Conservation (phyloP, 2,113 vertebrate genomes). For the Tachycineta bicolor region DNA sequence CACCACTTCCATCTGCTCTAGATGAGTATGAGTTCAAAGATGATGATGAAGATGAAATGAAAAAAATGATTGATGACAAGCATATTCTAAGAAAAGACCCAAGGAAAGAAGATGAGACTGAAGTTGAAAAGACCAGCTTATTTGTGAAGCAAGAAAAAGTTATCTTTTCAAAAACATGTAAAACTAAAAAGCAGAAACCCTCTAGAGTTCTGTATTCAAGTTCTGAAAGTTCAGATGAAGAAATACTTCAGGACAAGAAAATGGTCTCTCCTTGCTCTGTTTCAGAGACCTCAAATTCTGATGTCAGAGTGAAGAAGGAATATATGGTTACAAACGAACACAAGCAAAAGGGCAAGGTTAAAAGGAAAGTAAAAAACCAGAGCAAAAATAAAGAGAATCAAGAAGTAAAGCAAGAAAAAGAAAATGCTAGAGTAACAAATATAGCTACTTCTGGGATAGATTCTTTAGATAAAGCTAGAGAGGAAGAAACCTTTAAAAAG, state of each 20-base stretch:
- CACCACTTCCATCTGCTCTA: slow-evolving; percentile 81
- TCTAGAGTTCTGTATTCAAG: slow-evolving; percentile 88
- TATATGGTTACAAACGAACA: slow-evolving; percentile 78
- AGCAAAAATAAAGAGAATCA: slow-evolving; percentile 99
- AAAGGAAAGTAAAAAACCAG: slow-evolving; percentile 93
- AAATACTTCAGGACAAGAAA: slow-evolving; percentile 86
- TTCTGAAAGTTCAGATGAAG: slow-evolving; percentile 92
- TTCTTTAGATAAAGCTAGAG: slow-evolving; percentile 85
- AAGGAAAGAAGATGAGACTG: slow-evolving; percentile 86
- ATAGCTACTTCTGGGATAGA: slow-evolving; percentile 79
- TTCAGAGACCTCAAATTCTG: slow-evolving; percentile 84
- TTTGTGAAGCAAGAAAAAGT: slow-evolving; percentile 87
- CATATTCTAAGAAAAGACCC: slow-evolving; percentile 90
- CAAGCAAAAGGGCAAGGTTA: slow-evolving; percentile 95
- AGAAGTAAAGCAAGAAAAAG: slow-evolving; percentile 87
- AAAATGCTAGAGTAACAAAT: slow-evolving; percentile 88
- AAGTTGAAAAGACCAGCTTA: slow-evolving; percentile 83
- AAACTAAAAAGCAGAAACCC: slow-evolving; percentile 89
- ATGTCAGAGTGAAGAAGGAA: slow-evolving; percentile 87
- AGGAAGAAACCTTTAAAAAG: slow-evolving; percentile 94
- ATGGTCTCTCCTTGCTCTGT: slow-evolving; percentile 80
- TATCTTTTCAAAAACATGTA: slow-evolving; percentile 80
- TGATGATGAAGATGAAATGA: slow-evolving; percentile 85
- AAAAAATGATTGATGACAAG: slow-evolving; percentile 89
- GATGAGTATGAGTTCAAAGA: slow-evolving; percentile 99